Base-by-base conservation (phyloP, 2,797 vertebrate species). In the Graptemys geographica region DNA sequence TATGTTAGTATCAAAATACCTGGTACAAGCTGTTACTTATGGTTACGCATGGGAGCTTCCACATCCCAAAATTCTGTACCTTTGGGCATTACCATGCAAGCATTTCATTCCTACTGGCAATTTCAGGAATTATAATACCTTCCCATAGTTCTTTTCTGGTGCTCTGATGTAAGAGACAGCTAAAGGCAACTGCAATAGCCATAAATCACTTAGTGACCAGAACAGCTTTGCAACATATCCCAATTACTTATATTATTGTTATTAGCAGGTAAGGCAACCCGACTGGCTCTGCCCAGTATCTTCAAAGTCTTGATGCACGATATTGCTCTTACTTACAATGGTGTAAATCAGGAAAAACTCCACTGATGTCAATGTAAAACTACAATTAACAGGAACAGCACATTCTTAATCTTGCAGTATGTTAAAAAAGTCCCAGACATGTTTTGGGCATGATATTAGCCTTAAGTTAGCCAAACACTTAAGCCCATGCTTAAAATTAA, bases 401-500 rank as follows among this genome's bases (percentile, higher is more conserved):
- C 53, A 2, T 41, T 86, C 76, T 92, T 87, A 33, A 11, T 94
- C 79, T 87, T 57, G 69, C 72, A 85, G 27, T 83, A 83, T 72
- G 90, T 94, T 96, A 89, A 86, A 86, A 93, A 84, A 87, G 81
- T 79, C 41, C 80, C 88, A 86, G 93, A 84, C 51, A 81, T 84
- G 33, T 94, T 96, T 82, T 90, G 88, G 76, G 92, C 94, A 85
- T 93, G 81, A 59, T 90, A 83, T 57, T 72, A 21, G 56, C 33
- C 72, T 90, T 41, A 80, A 78, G 72, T n/a, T 65, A 96, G 83
- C 84, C 90, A 94, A 94, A 90, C 83, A 87, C 87, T 94, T 95
- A 90, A 96, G 90, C 91, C 93, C 89, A 81, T 90, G 41, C 76
- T 94, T 95, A 93, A 94, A 62, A 93, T 96, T 82, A 92, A 93